These are phyloP conservation scores for Podocnemis expansa DNA, from an alignment of 2,113 vertebrate genomes.

Conservation along the genomic window DNA sequence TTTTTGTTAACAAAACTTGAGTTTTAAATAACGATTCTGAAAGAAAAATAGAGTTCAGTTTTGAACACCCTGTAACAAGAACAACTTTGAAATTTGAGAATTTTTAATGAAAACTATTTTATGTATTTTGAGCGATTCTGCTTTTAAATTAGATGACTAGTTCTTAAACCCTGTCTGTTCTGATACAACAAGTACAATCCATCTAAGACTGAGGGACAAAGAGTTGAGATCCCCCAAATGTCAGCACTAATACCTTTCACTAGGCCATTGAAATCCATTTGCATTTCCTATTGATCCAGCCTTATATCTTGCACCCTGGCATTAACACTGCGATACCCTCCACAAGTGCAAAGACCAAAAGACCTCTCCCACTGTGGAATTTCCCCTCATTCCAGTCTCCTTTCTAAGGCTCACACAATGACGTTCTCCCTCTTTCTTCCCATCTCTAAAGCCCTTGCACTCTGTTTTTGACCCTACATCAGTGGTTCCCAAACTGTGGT, in stretches of 20 bases:
- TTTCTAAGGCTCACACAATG: fast-evolving
- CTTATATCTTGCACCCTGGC: background rate
- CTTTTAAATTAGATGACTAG: background rate
- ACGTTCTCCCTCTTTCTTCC: background rate
- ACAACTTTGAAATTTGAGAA: background rate
- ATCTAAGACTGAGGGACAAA: background rate
- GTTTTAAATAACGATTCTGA: background rate
- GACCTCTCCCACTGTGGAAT: background rate
- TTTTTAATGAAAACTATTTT: background rate
- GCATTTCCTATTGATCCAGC: background rate
- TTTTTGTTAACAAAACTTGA: background rate
- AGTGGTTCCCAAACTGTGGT: no score
- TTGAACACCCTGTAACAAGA: background rate
- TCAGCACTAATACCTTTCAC: background rate
- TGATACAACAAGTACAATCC: background rate
- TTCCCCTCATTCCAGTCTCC: background rate
- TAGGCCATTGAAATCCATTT: background rate
- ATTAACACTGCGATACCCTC: background rate
- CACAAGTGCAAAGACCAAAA: background rate
- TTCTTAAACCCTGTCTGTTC: background rate
- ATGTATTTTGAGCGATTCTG: background rate
- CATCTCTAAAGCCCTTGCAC: background rate
- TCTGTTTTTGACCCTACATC: background rate
- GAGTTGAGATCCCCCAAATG: background rate
- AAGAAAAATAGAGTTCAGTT: background rate